Base-by-base conservation (phyloP, 2,888 invertebrate species). In the Tinea trinotella region DNA sequence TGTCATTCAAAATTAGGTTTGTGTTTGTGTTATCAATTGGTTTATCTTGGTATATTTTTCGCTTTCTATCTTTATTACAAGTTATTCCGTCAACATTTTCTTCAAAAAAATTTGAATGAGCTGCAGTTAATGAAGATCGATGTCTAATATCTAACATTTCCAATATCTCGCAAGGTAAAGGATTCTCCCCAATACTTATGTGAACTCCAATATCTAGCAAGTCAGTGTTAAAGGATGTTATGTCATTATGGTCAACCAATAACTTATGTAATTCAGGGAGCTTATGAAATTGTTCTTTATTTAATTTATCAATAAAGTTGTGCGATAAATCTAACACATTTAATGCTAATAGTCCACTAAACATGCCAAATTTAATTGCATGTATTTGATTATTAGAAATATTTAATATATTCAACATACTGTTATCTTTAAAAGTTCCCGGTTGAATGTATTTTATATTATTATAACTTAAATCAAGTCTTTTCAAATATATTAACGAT, bases 141-240 rank as follows among this genome's bases (percentile, higher is more conserved):
- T 19, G 34, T 30, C 46, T 55, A 64, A 2, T 6, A 15, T 64
- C 62, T 0, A 76, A 61, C 54, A 64, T 68, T 0, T 70, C 63
- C 36, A 80, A 57, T 34, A 63, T 49, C 40, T 67, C 65, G 56
- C 80, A 80, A 0, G 77, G 61, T 49, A 81, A 57, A n/a, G 73
- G 77, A 62, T 81, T 81, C 19, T 66, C 70, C 3, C 80, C 79
- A 52, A 81, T 76, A 58, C 80, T 81, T 6, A 81, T 62, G 34
- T 2, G 12, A 15, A 40, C 6, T 7, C 13, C 40, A 13, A 13
- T 2, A 15, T 13, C 3, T 15, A 40, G 40, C 13, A 40, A 13
- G 7, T 67, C 64, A n/a, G 61, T 56, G 2, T 62, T 60, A 12
- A 80, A 56, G 30, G 61, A 60, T 22, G 56, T 56, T 52, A 80